Conservation (phyloP, 2,113 vertebrate species). For the Rhinichthys klamathensis region DNA sequence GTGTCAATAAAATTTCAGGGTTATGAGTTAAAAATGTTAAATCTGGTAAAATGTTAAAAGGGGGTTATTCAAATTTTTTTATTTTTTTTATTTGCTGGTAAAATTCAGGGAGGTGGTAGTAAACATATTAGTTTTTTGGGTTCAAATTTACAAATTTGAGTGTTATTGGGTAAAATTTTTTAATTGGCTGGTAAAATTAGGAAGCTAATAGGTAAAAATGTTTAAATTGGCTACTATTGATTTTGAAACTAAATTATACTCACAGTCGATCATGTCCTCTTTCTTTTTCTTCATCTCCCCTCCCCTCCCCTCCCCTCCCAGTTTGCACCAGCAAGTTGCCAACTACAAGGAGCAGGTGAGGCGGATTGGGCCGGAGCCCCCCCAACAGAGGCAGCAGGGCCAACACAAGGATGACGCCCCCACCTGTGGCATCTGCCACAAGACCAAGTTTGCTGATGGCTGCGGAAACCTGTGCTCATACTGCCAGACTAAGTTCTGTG, state of each 20-base stretch:
- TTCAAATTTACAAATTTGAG: neutral
- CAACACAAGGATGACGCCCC: constrained; percentile 96
- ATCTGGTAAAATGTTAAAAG: neutral
- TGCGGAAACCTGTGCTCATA: constrained; percentile 97
- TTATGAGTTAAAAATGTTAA: neutral
- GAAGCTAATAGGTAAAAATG: neutral
- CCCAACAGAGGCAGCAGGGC: constrained; percentile 73
- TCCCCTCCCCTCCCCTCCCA: constrained; percentile 56
- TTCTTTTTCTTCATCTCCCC: neutral
- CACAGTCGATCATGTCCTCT: neutral
- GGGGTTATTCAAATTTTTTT: neutral
- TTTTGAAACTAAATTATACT: neutral
- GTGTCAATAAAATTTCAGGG: too few relatives aligned
- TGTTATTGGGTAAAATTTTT: neutral
- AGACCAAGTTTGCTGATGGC: constrained; percentile 98
- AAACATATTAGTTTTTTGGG: neutral
- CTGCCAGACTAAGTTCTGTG: constrained; percentile 98
- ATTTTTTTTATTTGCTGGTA: neutral
- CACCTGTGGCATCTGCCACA: constrained; percentile 96
- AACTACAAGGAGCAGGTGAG: constrained; percentile 96
- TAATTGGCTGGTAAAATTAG: neutral
- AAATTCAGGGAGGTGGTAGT: neutral
- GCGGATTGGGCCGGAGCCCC: constrained; percentile 79
- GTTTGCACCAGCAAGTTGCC: constrained; percentile 95
- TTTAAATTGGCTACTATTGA: neutral